phyloP scores from a whole-genome alignment of 2,797 vertebrate genomes.

The Rhynchotus rufescens region DNA sequence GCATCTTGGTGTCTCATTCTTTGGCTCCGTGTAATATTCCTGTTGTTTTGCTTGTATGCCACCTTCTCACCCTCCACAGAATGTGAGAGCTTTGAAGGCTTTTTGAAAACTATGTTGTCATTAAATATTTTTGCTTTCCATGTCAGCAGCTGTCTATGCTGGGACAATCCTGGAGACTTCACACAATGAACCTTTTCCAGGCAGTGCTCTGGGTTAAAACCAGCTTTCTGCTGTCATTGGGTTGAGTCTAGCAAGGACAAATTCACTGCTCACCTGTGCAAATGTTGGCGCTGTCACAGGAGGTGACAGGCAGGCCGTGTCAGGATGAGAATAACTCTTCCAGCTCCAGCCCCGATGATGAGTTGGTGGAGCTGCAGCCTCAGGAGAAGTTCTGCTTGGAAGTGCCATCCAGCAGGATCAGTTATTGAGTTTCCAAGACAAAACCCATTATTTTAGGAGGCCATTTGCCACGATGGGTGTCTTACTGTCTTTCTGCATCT shows the following conservation, averaged over 20 bases:
- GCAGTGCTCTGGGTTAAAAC: background rate
- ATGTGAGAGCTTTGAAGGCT: background rate
- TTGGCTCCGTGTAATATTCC: background rate
- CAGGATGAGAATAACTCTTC: background rate
- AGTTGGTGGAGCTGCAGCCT: background rate
- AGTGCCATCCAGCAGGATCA: background rate
- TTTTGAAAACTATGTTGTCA: background rate
- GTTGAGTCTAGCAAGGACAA: background rate
- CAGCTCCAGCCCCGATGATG: background rate
- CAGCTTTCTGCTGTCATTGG: background rate
- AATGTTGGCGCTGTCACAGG: background rate
- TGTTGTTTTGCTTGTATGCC: background rate
- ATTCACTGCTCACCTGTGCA: background rate
- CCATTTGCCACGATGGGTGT: background rate
- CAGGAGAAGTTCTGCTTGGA: background rate
- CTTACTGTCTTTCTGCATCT: background rate
- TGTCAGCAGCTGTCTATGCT: background rate
- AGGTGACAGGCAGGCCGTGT: rapidly evolving
- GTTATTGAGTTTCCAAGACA: background rate
- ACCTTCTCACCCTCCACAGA: background rate
- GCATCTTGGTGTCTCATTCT: background rate
- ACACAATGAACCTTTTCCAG: background rate
- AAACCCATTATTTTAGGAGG: background rate
- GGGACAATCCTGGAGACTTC: background rate
- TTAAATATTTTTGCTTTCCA: background rate